Evolutionary conservation across 2,888 invertebrate genomes (phyloP).

Genomic region (Tiliacea aurago): DNA sequence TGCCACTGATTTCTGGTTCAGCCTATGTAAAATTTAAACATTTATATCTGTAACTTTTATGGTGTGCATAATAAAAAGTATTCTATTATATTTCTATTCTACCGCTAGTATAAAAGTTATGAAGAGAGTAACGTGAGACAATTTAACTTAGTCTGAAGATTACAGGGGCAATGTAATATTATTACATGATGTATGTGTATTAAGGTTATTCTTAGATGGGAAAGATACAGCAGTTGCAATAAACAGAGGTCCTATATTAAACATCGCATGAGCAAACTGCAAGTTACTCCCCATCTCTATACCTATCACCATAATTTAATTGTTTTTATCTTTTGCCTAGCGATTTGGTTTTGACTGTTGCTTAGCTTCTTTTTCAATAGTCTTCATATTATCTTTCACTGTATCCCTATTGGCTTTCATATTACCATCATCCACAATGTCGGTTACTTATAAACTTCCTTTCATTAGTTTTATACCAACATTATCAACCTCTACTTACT

Average conservation of each 20-base stretch:
- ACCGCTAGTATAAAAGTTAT: fast-evolving
- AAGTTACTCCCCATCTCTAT: background rate
- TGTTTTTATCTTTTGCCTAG: background rate
- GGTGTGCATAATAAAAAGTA: no score
- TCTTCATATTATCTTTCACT: background rate
- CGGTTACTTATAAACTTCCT: background rate
- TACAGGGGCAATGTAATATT: no score
- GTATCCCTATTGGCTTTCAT: background rate
- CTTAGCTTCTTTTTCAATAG: background rate
- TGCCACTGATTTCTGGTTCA: background rate
- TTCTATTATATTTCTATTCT: no score
- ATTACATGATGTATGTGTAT: no score
- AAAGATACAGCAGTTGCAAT: background rate
- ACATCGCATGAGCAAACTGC: background rate
- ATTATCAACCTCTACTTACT: constrained; percentile 6
- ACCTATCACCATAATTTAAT: background rate
- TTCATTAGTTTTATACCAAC: background rate
- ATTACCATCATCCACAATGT: background rate
- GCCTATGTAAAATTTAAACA: no score
- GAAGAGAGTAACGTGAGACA: background rate
- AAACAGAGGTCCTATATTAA: background rate
- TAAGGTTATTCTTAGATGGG: background rate
- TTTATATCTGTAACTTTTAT: no score
- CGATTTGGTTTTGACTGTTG: background rate
- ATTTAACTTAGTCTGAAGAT: background rate